Evolutionary conservation across 1,140 invertebrate genomes (phyloP).

Genomic region (Homarus americanus): DNA sequence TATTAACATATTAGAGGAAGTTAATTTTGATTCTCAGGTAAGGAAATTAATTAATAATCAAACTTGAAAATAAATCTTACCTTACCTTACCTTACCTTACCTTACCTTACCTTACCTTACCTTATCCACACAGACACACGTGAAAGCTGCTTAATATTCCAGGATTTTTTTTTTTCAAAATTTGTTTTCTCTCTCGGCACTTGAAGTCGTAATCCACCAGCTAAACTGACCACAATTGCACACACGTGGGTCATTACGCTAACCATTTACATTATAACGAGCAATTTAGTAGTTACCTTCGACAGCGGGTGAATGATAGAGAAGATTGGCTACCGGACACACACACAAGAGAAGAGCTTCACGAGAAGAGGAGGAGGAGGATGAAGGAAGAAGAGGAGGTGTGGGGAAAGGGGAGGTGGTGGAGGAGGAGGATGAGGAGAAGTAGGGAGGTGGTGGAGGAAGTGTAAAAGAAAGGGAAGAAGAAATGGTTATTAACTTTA

Average conservation of each 20-base stretch:
- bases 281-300: slow-evolving; percentile 62
- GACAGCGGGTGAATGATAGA: slow-evolving; percentile 54
- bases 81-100: too few species aligned
- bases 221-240: slow-evolving; percentile 58
- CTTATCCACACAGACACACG: background rate
- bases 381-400: background rate
- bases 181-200: slow-evolving; percentile 10
- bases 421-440: background rate
- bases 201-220: slow-evolving; percentile 26
- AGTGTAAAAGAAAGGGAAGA: background rate
- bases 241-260: slow-evolving; percentile 62
- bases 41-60: too few species aligned
- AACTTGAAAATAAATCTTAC: too few species aligned
- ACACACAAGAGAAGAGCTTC: background rate
- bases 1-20: too few species aligned
- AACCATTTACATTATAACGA: slow-evolving; percentile 58
- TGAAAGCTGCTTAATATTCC: background rate
- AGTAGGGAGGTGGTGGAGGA: background rate
- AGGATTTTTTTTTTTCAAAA: background rate
- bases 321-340: background rate
- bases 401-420: background rate
- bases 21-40: too few species aligned
- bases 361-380: slow-evolving; percentile 7
- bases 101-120: too few species aligned
- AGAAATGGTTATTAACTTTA: too few species aligned